Conservation (phyloP, 2,888 invertebrate species). For the Arrhopalites spinosus region DNA sequence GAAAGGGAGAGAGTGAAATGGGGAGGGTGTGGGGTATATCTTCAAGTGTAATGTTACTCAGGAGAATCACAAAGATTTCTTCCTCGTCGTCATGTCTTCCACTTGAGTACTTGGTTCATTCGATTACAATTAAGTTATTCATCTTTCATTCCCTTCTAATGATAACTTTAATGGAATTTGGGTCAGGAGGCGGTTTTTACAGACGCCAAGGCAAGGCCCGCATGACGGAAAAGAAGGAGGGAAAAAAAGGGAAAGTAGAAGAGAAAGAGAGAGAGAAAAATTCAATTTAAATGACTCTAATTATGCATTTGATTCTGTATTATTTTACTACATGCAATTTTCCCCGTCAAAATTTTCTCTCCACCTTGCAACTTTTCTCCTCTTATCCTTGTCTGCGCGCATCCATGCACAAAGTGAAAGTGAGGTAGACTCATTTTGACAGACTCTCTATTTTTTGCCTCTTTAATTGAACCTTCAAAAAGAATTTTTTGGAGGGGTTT, state of each 20-base stretch:
- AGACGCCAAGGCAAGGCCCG: neutral
- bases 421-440: too few relatives aligned
- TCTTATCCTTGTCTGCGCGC: too few relatives aligned
- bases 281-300: neutral
- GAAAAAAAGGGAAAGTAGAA: neutral
- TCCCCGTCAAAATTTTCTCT: neutral
- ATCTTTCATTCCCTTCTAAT: neutral
- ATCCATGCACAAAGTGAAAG: too few relatives aligned
- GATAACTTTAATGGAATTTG: constrained; percentile 7
- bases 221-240: neutral
- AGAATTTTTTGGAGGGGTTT: too few relatives aligned
- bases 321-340: neutral
- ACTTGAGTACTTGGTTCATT: neutral
- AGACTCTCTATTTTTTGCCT: too few relatives aligned
- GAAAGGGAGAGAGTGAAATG: too few relatives aligned
- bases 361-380: neutral
- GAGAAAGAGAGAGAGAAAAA: neutral
- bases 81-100: constrained; percentile 1
- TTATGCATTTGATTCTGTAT: neutral
- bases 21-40: too few relatives aligned
- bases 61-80: neutral
- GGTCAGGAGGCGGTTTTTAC: neutral
- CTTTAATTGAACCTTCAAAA: too few relatives aligned
- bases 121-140: constrained; percentile 4
- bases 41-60: neutral